phyloP scores from a whole-genome alignment of 1,140 invertebrate genomes.

The Camponotus pennsylvanicus region DNA sequence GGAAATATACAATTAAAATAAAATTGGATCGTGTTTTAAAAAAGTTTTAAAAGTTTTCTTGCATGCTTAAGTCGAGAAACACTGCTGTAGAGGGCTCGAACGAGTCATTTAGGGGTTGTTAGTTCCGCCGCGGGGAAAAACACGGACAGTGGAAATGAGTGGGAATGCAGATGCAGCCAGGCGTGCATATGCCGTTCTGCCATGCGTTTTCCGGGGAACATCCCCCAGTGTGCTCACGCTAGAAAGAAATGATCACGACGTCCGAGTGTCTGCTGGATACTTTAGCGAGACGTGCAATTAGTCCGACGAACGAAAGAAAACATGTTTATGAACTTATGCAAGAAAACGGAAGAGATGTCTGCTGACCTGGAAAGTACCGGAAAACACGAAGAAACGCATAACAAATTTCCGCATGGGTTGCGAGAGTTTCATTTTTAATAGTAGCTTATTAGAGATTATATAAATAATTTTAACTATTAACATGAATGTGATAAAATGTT shows the following conservation, averaged over 20 bases:
- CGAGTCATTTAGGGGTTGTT: constrained; percentile 79
- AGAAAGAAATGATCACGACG: constrained; percentile 44
- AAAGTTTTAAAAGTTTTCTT: not conserved
- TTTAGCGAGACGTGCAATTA: constrained; percentile 66
- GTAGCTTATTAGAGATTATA: not conserved
- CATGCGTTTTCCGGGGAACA: constrained; percentile 64
- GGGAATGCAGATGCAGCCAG: constrained; percentile 65
- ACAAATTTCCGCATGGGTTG: constrained; percentile 26
- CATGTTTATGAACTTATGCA: constrained; percentile 50
- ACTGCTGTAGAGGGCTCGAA: constrained; percentile 55
- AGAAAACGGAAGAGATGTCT: constrained; percentile 48
- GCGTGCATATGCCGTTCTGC: constrained; percentile 66
- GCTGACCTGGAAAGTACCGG: constrained; percentile 34
- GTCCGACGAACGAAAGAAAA: constrained; percentile 47
- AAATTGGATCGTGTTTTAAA: not conserved
- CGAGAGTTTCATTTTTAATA: not conserved
- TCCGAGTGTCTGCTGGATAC: constrained; percentile 44
- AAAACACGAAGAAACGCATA: constrained; percentile 29
- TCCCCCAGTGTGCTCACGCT: constrained; percentile 19
- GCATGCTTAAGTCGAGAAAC: constrained; percentile 18
- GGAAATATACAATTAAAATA: constrained; percentile 48
- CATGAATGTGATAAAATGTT: constrained; percentile 1
- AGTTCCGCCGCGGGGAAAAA: constrained; percentile 75
- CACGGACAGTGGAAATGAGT: constrained; percentile 62
- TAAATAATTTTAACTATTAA: not conserved